phyloP scores from a whole-genome alignment of 2,888 invertebrate genomes.

The Idaea aversata region DNA sequence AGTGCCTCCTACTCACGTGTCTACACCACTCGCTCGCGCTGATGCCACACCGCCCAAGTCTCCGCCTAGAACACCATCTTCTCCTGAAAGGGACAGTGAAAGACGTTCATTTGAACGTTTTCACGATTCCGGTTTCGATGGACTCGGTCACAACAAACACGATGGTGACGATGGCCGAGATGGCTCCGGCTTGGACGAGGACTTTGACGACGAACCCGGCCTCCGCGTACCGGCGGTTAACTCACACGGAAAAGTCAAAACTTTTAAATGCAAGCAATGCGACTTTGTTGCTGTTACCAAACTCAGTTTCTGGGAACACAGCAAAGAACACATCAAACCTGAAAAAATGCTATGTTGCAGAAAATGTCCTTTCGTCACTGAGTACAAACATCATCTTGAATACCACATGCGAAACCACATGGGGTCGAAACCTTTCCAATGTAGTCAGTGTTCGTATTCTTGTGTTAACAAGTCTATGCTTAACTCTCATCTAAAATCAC shows the following conservation, averaged over 20 bases:
- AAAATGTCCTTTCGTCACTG: constrained; percentile 97
- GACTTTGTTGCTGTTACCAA: constrained; percentile 92
- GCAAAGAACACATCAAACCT: constrained; percentile 92
- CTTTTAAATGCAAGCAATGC: constrained; percentile 96
- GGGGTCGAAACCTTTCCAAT: constrained; percentile 97
- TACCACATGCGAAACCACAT: constrained; percentile 97
- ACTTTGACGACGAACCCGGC: constrained; percentile 80
- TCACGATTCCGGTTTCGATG: constrained; percentile 77
- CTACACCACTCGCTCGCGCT: constrained; percentile 58
- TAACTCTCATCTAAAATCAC: constrained; percentile 98
- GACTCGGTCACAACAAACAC: constrained; percentile 46
- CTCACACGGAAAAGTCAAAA: constrained; percentile 91
- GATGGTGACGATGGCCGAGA: constrained; percentile 72
- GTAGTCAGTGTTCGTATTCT: constrained; percentile 91
- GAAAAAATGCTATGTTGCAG: constrained; percentile 95
- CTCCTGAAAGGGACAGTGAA: constrained; percentile 57
- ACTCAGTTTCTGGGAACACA: constrained; percentile 96
- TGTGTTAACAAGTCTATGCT: constrained; percentile 99
- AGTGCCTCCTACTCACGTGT: constrained; percentile 58
- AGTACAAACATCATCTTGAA: constrained; percentile 98
- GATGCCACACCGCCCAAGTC: constrained; percentile 74
- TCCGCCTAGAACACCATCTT: constrained; percentile 59
- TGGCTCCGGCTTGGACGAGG: constrained; percentile 71
- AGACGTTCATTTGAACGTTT: constrained; percentile 65
- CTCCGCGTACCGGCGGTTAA: constrained; percentile 83